Conservation (phyloP, 2,113 vertebrate species). For the Potamarius usumacintae region DNA sequence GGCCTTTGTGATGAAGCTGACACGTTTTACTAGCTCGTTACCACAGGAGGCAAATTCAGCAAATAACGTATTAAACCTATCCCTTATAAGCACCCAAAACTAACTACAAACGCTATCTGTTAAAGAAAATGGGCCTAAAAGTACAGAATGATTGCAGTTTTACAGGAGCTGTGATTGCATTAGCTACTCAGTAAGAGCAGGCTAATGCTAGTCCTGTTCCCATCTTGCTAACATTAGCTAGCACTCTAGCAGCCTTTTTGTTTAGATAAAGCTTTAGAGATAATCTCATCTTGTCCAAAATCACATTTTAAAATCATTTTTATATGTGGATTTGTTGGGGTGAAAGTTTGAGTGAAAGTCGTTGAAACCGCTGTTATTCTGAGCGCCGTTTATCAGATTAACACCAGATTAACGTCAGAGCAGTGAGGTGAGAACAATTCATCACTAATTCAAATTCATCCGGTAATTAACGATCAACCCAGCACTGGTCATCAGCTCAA, state of each 20-base stretch:
- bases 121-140: no score
- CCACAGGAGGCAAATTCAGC: no score
- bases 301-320: not conserved
- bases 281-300: not conserved
- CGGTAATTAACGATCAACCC: not conserved
- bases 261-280: not conserved
- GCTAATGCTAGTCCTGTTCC: not conserved
- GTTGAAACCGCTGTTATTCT: not conserved
- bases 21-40: no score
- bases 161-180: no score
- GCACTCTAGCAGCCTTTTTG: not conserved
- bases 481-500: not conserved
- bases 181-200: not conserved
- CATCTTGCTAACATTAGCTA: not conserved
- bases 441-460: not conserved
- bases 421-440: not conserved
- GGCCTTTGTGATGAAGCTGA: no score
- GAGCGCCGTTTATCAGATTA: not conserved
- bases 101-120: no score
- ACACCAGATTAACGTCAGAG: not conserved
- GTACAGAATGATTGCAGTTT: no score
- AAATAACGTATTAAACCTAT: no score
- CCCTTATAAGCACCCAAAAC: no score
- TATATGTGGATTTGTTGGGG: not conserved
- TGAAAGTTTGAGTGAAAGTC: not conserved